A percentile compares a stretch with the other conserved stretches of the same genome.
These are phyloP conservation scores for Odobenus rosmarus DNA, from an alignment of 2,113 vertebrate species.

Conservation along the genomic window DNA sequence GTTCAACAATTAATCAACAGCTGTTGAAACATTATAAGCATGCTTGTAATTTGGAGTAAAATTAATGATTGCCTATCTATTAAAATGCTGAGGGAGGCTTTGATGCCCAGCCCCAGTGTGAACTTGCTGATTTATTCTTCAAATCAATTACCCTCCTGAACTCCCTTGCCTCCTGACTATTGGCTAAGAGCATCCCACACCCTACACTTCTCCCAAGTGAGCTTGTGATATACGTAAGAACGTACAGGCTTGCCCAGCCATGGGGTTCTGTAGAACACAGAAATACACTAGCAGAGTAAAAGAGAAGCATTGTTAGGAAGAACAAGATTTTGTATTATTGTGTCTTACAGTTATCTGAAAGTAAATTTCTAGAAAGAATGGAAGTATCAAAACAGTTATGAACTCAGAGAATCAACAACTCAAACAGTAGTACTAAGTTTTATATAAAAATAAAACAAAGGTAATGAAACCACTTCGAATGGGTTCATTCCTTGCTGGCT, in stretches of 20 bases:
- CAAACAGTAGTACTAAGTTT: neutral
- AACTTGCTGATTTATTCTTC: slow-evolving; percentile 84
- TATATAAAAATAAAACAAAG: neutral
- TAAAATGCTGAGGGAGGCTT: slow-evolving; percentile 79
- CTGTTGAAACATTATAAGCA: slow-evolving; percentile 84
- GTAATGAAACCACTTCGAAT: neutral
- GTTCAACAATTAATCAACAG: slow-evolving; percentile 84
- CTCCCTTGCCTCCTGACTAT: slow-evolving; percentile 64
- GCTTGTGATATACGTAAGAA: neutral
- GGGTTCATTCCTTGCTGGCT: neutral
- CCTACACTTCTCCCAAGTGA: neutral
- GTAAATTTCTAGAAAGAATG: neutral
- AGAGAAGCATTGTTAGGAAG: neutral
- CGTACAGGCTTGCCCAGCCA: neutral
- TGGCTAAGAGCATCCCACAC: slow-evolving; percentile 65
- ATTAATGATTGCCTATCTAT: slow-evolving; percentile 84
- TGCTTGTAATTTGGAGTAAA: slow-evolving; percentile 81
- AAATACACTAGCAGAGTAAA: neutral
- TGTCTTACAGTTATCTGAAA: neutral
- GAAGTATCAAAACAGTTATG: neutral
- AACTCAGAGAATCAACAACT: neutral
- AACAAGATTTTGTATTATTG: neutral
- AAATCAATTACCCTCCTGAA: slow-evolving; percentile 84
- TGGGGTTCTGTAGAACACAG: slow-evolving; percentile 14
- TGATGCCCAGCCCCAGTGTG: slow-evolving; percentile 76